These are phyloP conservation scores for Gephyroberyx darwinii DNA, from an alignment of 2,797 vertebrate genomes.

Conservation along the genomic window DNA sequence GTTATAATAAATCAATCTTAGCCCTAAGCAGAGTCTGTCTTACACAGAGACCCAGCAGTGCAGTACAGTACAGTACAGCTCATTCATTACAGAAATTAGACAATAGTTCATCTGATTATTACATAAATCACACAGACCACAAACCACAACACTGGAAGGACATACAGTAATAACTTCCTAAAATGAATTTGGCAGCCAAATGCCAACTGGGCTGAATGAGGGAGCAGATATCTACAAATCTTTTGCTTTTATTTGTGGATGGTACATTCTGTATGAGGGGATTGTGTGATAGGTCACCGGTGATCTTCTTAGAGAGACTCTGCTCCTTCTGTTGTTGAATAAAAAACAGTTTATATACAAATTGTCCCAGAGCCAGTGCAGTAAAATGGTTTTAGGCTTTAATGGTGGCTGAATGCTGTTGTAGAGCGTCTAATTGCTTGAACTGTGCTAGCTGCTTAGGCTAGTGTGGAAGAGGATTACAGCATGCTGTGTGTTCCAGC, in stretches of 20 bases:
- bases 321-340: not conserved
- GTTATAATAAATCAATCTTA: conserved; percentile 54
- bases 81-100: conserved; percentile 44
- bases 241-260: not conserved
- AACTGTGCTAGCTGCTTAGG: conserved; percentile 20
- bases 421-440: not conserved
- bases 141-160: conserved; percentile 3
- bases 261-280: too few relatives aligned
- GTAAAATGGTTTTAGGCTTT: not conserved
- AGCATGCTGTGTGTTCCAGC: conserved; percentile 28
- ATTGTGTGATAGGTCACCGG: not conserved
- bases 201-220: not conserved
- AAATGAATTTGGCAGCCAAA: not conserved
- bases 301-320: not conserved
- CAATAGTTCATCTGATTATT: conserved; percentile 29
- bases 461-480: conserved; percentile 20
- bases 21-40: conserved; percentile 15
- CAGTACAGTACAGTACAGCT: not conserved
- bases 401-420: not conserved
- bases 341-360: not conserved
- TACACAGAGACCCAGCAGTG: conserved; percentile 10
- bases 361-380: not conserved
- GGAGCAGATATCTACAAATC: not conserved
- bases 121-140: conserved; percentile 28
- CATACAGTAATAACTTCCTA: conserved; percentile 15